Base-by-base conservation (phyloP, 2,888 invertebrate genomes). In the Netelia melanura region DNA sequence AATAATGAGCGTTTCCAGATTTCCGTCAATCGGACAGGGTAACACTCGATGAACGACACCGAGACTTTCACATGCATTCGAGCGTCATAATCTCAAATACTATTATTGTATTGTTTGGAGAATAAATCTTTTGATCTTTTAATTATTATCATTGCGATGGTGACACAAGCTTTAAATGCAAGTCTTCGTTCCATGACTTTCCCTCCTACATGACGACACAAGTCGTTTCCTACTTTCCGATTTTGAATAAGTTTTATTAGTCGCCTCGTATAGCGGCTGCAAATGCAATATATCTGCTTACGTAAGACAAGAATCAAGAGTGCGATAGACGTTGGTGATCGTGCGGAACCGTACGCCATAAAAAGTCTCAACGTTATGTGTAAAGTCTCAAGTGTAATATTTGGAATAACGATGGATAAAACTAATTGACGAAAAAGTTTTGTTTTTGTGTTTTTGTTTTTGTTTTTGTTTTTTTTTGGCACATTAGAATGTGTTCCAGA, bases 401-500 rank as follows among this genome's bases (percentile, higher is more conserved):
- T 44, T 17, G 6, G 62, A 54, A 62, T 62, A n/a, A 68, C 72
- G 21, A 74, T 62, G 38, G 72, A 75, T 21, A 30, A 75, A 85
- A 87, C 77, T 89, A 90, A 90, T 88, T 90, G 88, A 91, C 89
- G 83, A 87, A 90, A 89, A 86, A 14, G 2, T 64, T 43, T 23
- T 44, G 3, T 25, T 67, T 58, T 23, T 52, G 21, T 62, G 17
- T 58, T 23, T 17, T 9, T 65, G 54, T 56, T 44, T 52, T 14
- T 21, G 21, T 25, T 10, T 68, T 21, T 75, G 61, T 62, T 25
- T 43, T 81, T 82, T 89, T 91, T 93, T 92, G 91, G 91, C 92
- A 92, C 91, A 86, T 90, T 89, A 87, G 84, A 93, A 93, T 93
- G 93, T 90, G 92, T 93, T 93, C 90, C 93, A 93, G 93, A 93